Conservation (phyloP, 2,888 invertebrate species). For the Morinoia aosen region DNA sequence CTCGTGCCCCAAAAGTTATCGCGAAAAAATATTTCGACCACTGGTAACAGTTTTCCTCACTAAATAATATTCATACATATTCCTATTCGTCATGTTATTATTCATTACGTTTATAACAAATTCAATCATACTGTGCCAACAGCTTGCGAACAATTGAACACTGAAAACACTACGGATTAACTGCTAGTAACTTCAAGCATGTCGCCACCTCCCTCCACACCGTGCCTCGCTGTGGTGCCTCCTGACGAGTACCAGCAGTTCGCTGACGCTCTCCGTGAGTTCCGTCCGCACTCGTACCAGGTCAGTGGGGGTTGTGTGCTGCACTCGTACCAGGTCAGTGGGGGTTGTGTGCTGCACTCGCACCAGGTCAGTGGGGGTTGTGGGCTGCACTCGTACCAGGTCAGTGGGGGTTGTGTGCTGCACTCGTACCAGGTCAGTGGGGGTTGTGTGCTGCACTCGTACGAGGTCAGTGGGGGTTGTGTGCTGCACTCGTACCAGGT, state of each 20-base stretch:
- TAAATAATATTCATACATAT: no score
- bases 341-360: background rate
- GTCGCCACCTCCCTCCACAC: background rate
- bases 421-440: background rate
- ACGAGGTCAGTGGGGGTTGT: conserved; percentile 8
- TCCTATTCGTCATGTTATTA: no score
- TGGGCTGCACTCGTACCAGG: background rate
- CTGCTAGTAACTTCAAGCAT: background rate
- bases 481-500: background rate
- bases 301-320: background rate
- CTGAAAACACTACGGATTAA: no score
- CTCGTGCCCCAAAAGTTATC: no score
- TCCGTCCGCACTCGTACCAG: background rate
- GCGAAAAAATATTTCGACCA: no score
- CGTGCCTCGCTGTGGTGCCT: background rate
- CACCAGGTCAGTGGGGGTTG: background rate
- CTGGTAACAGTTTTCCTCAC: no score
- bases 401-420: background rate
- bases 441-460: background rate
- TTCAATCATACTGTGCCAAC: no score
- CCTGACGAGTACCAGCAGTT: conserved; percentile 8
- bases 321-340: background rate
- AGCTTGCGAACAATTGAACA: no score
- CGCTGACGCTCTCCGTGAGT: background rate
- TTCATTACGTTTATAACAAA: no score